These are phyloP conservation scores for Sebastes vulpes DNA, from an alignment of 2,797 vertebrate genomes.

Conservation along the genomic window DNA sequence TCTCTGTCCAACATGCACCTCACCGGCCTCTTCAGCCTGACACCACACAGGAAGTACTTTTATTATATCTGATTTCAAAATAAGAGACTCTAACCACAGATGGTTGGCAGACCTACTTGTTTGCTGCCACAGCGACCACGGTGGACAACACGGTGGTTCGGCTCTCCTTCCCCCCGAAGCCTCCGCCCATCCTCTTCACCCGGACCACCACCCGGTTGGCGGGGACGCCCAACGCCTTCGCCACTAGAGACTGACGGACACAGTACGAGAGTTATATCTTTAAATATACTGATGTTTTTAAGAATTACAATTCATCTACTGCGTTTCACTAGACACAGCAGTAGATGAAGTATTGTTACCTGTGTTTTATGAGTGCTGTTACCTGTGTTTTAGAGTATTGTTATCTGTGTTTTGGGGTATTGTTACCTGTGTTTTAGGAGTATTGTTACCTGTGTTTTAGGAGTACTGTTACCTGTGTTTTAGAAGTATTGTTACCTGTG, in stretches of 20 bases:
- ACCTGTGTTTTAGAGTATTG: too few relatives aligned
- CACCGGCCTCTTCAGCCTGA: slow-evolving; percentile 89
- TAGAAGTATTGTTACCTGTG: neutral
- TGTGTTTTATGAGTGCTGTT: neutral
- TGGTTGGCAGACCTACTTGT: slow-evolving; percentile 81
- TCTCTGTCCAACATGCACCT: slow-evolving; percentile 96
- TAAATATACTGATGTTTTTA: too few relatives aligned
- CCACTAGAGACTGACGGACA: slow-evolving; percentile 79
- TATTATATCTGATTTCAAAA: neutral
- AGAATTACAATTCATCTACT: neutral
- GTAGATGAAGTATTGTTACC: neutral
- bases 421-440: neutral
- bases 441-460: neutral
- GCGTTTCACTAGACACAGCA: too few relatives aligned
- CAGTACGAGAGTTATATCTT: too few relatives aligned
- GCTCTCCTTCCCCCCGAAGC: slow-evolving; percentile 96
- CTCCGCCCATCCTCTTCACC: slow-evolving; percentile 96
- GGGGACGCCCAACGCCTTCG: slow-evolving; percentile 90
- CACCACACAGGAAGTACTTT: neutral
- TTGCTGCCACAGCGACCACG: slow-evolving; percentile 90
- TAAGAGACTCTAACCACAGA: neutral
- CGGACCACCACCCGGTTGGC: slow-evolving; percentile 89
- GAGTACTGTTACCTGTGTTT: neutral
- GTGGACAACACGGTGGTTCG: slow-evolving; percentile 88
- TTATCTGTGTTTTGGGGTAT: too few relatives aligned